Conservation (phyloP, 2,113 vertebrate species). For the Ellobius talpinus region DNA sequence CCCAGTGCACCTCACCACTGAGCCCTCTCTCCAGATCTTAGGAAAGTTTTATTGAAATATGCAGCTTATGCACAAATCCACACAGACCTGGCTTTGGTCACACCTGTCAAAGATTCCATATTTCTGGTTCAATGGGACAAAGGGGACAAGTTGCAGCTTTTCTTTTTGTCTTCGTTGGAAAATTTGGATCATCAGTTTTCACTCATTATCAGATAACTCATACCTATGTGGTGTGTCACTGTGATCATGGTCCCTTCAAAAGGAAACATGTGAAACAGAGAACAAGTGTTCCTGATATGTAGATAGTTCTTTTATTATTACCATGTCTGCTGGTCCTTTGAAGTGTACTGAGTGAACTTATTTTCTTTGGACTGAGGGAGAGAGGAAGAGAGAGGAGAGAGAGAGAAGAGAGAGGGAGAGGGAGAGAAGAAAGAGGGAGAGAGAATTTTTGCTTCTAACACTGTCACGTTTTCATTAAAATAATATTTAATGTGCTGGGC, state of each 20-base stretch:
- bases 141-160: not conserved
- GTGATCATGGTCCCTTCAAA: not conserved
- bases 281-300: not conserved
- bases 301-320: not conserved
- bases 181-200: not conserved
- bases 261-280: not conserved
- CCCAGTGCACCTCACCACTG: not conserved
- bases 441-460: not conserved
- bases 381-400: no score
- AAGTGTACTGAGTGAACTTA: not conserved
- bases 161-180: rapidly evolving
- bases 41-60: not conserved
- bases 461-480: not conserved
- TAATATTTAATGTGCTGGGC: not conserved
- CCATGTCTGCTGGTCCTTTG: not conserved
- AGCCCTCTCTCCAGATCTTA: not conserved
- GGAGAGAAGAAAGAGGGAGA: not conserved
- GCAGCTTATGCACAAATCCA: not conserved
- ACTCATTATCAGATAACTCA: not conserved
- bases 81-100: not conserved
- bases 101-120: not conserved
- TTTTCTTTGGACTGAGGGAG: not conserved
- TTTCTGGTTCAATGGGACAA: not conserved
- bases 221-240: not conserved
- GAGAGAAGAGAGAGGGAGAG: not conserved